A percentile compares a stretch with the other conserved stretches of the same genome.
Evolutionary conservation across 2,113 vertebrate genomes (phyloP).

Genomic region (Pseudonaja textilis): DNA sequence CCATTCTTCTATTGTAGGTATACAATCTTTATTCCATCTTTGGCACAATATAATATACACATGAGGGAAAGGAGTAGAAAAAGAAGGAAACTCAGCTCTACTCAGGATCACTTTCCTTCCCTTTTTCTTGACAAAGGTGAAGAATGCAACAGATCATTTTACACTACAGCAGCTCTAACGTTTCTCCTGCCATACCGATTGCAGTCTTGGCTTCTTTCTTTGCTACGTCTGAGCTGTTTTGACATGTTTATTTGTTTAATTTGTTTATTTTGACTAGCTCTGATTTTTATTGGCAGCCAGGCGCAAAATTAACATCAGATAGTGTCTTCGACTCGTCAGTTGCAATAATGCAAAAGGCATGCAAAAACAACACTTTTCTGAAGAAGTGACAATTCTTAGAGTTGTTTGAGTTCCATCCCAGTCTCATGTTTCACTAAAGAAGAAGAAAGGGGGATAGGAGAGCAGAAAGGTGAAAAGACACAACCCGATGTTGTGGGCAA

Average conservation of each 20-base stretch:
- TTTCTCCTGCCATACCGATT: constrained; percentile 46
- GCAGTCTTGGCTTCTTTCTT: constrained; percentile 76
- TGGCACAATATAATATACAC: background rate
- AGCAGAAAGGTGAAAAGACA: background rate
- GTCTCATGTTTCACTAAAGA: background rate
- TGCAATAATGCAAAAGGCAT: constrained; percentile 72
- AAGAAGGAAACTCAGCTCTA: constrained; percentile 57
- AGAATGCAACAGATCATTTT: constrained; percentile 65
- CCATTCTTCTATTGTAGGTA: background rate
- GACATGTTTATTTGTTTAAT: constrained; percentile 86
- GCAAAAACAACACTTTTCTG: constrained; percentile 64
- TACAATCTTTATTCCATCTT: background rate
- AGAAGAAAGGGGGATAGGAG: rapidly evolving
- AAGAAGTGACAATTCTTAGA: constrained; percentile 58
- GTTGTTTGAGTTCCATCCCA: background rate
- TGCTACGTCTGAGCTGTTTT: constrained; percentile 74
- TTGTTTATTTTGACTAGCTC: constrained; percentile 85
- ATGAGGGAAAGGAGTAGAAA: constrained; percentile 45
- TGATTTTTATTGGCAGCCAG: constrained; percentile 80
- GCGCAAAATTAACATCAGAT: constrained; percentile 78
- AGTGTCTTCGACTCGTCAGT: constrained; percentile 76
- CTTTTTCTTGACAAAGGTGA: constrained; percentile 59
- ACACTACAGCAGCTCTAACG: constrained; percentile 51
- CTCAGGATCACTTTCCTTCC: constrained; percentile 67
- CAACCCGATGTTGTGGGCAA: background rate